phyloP scores from a whole-genome alignment of 2,888 invertebrate genomes.

The Thysanoteuthis rhombus region DNA sequence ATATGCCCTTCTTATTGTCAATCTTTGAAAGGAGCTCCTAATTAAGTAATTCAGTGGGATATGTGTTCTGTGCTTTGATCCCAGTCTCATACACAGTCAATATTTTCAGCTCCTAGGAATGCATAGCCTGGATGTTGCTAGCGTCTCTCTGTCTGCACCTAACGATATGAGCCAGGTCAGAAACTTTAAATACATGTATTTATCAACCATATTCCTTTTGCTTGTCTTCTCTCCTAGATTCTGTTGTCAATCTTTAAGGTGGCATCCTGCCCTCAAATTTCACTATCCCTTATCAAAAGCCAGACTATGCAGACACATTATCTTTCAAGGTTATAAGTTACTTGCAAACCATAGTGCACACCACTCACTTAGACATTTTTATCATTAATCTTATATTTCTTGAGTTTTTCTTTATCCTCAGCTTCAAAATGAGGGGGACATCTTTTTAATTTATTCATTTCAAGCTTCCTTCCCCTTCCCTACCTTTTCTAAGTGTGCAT shows the following conservation, averaged over 20 bases:
- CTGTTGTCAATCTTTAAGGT: constrained; percentile 28
- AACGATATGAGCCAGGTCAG: constrained; percentile 31
- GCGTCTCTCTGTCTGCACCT: constrained; percentile 30
- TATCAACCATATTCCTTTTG: constrained; percentile 28
- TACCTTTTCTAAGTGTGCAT: neutral
- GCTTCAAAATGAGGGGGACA: neutral
- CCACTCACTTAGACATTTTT: neutral
- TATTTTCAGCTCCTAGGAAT: constrained; percentile 32
- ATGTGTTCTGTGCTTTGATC: constrained; percentile 28
- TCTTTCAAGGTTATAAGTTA: constrained; percentile 25
- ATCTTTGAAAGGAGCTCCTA: constrained; percentile 16
- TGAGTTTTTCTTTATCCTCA: neutral
- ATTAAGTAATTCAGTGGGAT: constrained; percentile 25
- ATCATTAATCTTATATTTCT: neutral
- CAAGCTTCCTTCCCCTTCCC: neutral
- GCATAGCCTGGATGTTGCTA: constrained; percentile 31
- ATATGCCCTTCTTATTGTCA: neutral
- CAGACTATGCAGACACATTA: constrained; percentile 20
- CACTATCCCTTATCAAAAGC: neutral
- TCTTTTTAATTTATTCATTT: neutral
- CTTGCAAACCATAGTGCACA: neutral
- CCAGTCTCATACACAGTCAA: constrained; percentile 30
- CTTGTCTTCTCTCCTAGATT: constrained; percentile 30
- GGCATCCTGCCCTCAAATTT: constrained; percentile 25
- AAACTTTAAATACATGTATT: constrained; percentile 21